These are phyloP conservation scores for Micromussa lordhowensis DNA, from an alignment of 92 coral and sea anemone genomes.

Conservation along the genomic window DNA sequence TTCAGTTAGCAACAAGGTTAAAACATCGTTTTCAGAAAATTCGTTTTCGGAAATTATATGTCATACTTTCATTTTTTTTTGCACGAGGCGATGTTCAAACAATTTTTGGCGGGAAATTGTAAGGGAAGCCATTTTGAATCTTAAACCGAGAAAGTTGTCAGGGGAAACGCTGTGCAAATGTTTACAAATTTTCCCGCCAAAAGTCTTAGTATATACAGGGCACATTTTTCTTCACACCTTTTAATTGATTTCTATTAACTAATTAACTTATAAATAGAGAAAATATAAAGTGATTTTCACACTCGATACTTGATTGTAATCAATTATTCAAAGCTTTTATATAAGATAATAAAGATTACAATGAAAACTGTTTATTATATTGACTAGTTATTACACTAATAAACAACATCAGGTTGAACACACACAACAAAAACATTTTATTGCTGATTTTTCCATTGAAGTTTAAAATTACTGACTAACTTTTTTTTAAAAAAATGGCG, in stretches of 20 bases:
- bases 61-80: too few relatives aligned
- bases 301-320: too few relatives aligned
- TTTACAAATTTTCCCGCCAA: slow-evolving; percentile 23
- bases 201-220: slow-evolving; percentile 16
- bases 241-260: too few relatives aligned
- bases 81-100: not conserved
- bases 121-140: not conserved
- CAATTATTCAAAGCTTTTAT: too few relatives aligned
- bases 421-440: not conserved
- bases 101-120: not conserved
- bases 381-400: not conserved
- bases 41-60: too few relatives aligned
- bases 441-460: too few relatives aligned
- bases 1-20: too few relatives aligned
- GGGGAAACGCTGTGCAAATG: slow-evolving; percentile 26
- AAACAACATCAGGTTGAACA: not conserved
- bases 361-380: not conserved
- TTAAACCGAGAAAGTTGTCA: slow-evolving; percentile 1
- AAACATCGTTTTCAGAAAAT: too few relatives aligned
- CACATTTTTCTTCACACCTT: not conserved
- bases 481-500: too few relatives aligned
- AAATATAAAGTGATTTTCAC: too few relatives aligned
- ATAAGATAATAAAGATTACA: not conserved
- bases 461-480: too few relatives aligned
- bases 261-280: too few relatives aligned